Evolutionary conservation across 2,113 vertebrate genomes (phyloP).

Genomic region (Anhinga anhinga): DNA sequence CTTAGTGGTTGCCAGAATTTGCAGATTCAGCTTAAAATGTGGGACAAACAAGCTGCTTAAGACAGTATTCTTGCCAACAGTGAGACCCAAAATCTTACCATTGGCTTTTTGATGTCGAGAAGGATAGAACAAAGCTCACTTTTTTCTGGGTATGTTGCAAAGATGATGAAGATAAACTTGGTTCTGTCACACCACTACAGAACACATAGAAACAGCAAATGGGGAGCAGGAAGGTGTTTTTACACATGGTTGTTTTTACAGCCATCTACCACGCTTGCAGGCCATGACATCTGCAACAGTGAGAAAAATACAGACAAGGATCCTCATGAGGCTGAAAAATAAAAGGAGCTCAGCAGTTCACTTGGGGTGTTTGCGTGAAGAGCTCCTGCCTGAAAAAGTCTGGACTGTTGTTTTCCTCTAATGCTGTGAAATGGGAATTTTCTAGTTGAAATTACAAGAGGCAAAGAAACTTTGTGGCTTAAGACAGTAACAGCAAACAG

Average conservation of each 20-base stretch:
- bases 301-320: not conserved
- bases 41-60: not conserved
- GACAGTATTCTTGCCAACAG: not conserved
- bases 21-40: not conserved
- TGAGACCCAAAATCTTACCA: not conserved
- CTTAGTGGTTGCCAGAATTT: not conserved
- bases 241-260: not conserved
- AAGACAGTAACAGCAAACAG: not conserved
- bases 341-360: not conserved
- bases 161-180: not conserved
- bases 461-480: not conserved
- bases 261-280: not conserved
- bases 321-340: not conserved
- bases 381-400: not conserved
- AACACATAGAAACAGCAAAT: not conserved
- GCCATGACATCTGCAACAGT: not conserved
- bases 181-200: not conserved
- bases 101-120: not conserved
- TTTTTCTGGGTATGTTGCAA: not conserved
- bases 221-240: not conserved
- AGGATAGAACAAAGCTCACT: not conserved
- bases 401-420: not conserved
- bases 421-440: not conserved
- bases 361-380: not conserved
- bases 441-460: not conserved